These are phyloP conservation scores for Enteromius trimaculatus DNA, from an alignment of 2,797 vertebrate species.

Conservation along the genomic window DNA sequence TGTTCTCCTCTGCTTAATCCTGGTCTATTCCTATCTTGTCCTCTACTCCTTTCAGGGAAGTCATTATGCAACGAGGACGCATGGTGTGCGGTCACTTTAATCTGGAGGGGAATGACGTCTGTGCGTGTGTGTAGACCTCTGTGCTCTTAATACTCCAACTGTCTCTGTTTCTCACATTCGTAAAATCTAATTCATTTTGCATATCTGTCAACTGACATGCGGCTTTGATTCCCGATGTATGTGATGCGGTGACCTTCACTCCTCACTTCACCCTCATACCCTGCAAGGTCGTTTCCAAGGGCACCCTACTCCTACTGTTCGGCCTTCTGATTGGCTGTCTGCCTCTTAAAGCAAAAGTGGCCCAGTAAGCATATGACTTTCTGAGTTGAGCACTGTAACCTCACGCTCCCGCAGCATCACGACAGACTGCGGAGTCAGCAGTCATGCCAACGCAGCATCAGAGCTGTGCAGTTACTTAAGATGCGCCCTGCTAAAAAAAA, in stretches of 20 bases:
- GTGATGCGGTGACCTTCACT: constrained; percentile 34
- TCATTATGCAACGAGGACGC: constrained; percentile 66
- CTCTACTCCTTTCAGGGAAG: constrained; percentile 70
- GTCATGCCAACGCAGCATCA: constrained; percentile 31
- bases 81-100: constrained; percentile 72
- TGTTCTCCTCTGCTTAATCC: constrained; percentile 53
- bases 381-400: constrained; percentile 49
- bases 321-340: constrained; percentile 73
- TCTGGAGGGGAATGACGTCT: constrained; percentile 67
- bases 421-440: constrained; percentile 59
- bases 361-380: constrained; percentile 67
- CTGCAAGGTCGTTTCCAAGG: constrained; percentile 83
- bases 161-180: constrained; percentile 39
- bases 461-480: constrained; percentile 38
- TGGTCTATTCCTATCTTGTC: constrained; percentile 63
- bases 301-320: constrained; percentile 74
- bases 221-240: neutral
- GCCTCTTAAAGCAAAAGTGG: constrained; percentile 79
- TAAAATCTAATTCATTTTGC: constrained; percentile 28
- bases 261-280: constrained; percentile 48
- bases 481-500: constrained; percentile 32
- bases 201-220: neutral
- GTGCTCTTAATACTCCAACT: constrained; percentile 71
- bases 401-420: constrained; percentile 48
- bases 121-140: constrained; percentile 59